A percentile compares a stretch with the other conserved stretches of the same genome.
phyloP scores from a whole-genome alignment of 2,888 invertebrate species.

The Nomada ferruginata region DNA sequence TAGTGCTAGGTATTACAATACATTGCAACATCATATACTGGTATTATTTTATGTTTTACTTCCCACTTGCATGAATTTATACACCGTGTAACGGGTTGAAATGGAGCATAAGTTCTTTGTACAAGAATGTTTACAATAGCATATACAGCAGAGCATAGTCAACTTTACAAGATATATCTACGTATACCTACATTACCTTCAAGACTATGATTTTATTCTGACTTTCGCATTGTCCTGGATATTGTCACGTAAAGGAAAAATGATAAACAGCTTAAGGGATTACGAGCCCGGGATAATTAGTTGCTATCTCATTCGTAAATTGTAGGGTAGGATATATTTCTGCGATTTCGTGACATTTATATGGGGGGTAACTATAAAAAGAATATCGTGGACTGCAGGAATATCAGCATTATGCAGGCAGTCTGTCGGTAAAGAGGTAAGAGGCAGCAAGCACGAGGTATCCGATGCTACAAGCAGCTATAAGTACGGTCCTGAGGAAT shows the following conservation, averaged over 20 bases:
- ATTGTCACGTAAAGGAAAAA: not conserved
- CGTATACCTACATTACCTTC: too few relatives aligned
- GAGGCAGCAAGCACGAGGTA: constrained; percentile 72
- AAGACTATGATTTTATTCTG: not conserved
- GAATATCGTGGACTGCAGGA: constrained; percentile 51
- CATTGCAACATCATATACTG: too few relatives aligned
- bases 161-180: too few relatives aligned
- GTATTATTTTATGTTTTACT: too few relatives aligned
- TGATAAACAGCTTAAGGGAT: not conserved
- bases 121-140: too few relatives aligned
- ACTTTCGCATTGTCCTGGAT: too few relatives aligned
- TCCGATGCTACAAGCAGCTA: constrained; percentile 78
- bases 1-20: too few relatives aligned
- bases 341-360: not conserved
- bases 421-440: constrained; percentile 66
- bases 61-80: too few relatives aligned
- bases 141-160: too few relatives aligned
- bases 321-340: not conserved
- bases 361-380: not conserved
- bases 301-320: not conserved
- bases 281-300: not conserved
- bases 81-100: too few relatives aligned
- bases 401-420: constrained; percentile 70
- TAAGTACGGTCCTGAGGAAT: constrained; percentile 81
- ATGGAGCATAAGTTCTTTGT: too few relatives aligned